Evolutionary conservation across 35 echinoderm and acorn worm species (phyloP), one percentile per base, ranked within the genome.

Genomic region (Apostichopus parvimensis): DNA sequence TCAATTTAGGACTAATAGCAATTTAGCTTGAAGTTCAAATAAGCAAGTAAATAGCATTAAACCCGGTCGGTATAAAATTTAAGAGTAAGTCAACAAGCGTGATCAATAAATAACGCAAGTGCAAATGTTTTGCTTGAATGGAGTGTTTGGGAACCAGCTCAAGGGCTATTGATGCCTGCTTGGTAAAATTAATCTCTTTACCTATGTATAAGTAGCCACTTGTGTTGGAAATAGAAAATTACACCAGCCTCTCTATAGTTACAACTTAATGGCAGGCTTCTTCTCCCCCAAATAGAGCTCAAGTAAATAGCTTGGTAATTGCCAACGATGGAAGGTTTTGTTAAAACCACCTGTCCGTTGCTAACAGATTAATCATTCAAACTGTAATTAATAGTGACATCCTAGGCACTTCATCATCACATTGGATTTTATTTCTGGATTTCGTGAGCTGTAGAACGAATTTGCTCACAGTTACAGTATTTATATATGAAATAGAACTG

Each of bases 321-420:
- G 17, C n/a, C 55, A 59, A 21, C 18, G 81, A 84, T 84, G 57
- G 81, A 6, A 84, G 57, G 10, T 84, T 59, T 61, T 75, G 17
- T 59, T 22, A 56, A 84, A 56, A 84, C 81, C 81, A 84, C 81
- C 81, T 84, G 81, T 23, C 81, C 17, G 17, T 6, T 18, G 18
- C 9, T 18, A 23, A 45, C 55, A 84, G 18, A 84, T 84, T 84
- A 84, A 84, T 84, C 81, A 84, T 84, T 22, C 15, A 56, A 56
- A 84, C 20, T 84, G 81, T 58, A 84, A 84, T 84, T 84, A 84
- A 56, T 58, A 59, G 81, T 84, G 81, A 84, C 81, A 84, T 84
- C 9, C 22, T 17, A 10, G 20, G 56, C 71, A 75, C 15, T 75
- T 75, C 71, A 75, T 75, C 15, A 22, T 75, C 71, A 75, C 71